Percentiles rank a stretch among this genome's conserved stretches.
Conservation (phyloP, 2,797 vertebrate species). For the Sebastes goodei region DNA sequence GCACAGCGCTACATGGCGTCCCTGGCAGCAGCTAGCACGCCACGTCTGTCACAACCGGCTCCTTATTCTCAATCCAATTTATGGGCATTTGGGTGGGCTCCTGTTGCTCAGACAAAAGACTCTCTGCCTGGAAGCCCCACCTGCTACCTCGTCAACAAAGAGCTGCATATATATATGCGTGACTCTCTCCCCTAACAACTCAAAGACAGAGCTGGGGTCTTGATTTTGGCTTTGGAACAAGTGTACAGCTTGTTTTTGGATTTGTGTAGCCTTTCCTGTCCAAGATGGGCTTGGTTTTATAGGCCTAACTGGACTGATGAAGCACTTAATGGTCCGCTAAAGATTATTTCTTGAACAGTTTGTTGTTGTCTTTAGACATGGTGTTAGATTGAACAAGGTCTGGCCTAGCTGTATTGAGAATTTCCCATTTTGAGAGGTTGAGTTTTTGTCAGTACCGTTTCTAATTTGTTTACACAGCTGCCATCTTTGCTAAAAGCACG, state of each 20-base stretch:
- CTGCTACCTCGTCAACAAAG: constrained; percentile 59
- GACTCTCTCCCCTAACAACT: background rate
- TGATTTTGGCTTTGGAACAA: constrained; percentile 25
- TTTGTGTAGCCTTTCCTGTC: background rate
- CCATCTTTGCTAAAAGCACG: background rate
- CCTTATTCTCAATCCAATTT: constrained; percentile 49
- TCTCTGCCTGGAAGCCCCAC: constrained; percentile 49
- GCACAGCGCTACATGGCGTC: background rate
- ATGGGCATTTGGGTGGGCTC: constrained; percentile 44
- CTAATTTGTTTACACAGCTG: background rate
- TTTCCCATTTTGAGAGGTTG: background rate
- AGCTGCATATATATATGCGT: constrained; percentile 24
- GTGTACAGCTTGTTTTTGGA: constrained; percentile 21
- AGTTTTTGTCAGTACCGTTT: background rate
- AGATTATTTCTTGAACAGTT: background rate
- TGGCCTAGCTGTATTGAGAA: background rate
- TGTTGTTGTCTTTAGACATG: background rate
- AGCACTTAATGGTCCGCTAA: background rate
- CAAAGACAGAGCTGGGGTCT: constrained; percentile 20
- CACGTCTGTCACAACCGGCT: constrained; percentile 39
- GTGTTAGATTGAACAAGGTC: background rate
- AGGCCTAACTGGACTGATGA: background rate
- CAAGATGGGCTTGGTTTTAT: background rate
- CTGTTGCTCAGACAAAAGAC: constrained; percentile 53
- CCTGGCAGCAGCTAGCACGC: constrained; percentile 33